Percentiles rank a stretch among this genome's conserved stretches.
These are phyloP conservation scores for Ptyas mucosa DNA, from an alignment of 2,113 vertebrate species.

Conservation along the genomic window DNA sequence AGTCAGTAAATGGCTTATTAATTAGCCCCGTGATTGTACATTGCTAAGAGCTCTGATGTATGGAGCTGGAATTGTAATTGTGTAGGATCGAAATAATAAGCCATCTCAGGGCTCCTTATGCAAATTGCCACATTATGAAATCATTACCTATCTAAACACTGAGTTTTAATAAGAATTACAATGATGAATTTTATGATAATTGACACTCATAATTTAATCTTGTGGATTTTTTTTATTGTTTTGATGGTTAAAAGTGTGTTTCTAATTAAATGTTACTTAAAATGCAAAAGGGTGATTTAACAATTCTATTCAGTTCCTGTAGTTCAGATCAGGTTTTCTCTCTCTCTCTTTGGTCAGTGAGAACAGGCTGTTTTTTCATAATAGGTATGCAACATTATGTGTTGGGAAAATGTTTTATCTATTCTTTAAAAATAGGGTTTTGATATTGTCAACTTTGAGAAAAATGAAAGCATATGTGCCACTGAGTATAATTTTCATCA, in stretches of 20 bases:
- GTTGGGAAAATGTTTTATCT: conserved; percentile 66
- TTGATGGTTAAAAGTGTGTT: conserved; percentile 84
- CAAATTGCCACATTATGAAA: conserved; percentile 99
- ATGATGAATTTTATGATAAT: conserved; percentile 99
- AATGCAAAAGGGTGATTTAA: conserved; percentile 83
- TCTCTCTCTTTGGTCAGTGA: conserved; percentile 66
- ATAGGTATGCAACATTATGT: conserved; percentile 62
- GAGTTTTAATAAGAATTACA: conserved; percentile 98
- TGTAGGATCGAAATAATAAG: conserved; percentile 96
- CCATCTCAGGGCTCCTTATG: conserved; percentile 99
- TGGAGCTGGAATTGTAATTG: conserved; percentile 96
- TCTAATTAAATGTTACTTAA: conserved; percentile 97
- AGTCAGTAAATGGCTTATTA: conserved; percentile 99
- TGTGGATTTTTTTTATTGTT: conserved; percentile 89
- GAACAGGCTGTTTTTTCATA: conserved; percentile 61
- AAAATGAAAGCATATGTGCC: conserved; percentile 18
- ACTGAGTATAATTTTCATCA: conserved; percentile 34
- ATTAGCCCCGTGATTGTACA: conserved; percentile 98
- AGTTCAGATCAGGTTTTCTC: conserved; percentile 68
- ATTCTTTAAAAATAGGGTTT: conserved; percentile 51
- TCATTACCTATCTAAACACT: conserved; percentile 99
- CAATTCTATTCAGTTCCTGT: conserved; percentile 66
- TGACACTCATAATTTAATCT: conserved; percentile 97
- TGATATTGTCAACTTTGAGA: conserved; percentile 59
- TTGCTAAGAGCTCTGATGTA: conserved; percentile 99